Base-by-base conservation (phyloP, 1,140 invertebrate species). In the Rhizoglyphus robini region DNA sequence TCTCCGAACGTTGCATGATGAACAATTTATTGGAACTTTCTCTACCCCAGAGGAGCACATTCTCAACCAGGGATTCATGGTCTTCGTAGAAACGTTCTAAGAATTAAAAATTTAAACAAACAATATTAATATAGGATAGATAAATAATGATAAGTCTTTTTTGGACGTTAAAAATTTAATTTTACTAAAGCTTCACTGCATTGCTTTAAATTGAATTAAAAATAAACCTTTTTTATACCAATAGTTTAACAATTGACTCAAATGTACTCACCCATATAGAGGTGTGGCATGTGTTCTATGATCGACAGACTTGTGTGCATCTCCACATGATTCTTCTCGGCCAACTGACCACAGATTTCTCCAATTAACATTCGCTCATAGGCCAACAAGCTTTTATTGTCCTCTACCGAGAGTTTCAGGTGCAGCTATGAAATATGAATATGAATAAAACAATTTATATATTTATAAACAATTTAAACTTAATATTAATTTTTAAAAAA, bases 281-380 rank as follows among this genome's bases (percentile, higher is more conserved):
- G 81, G 74, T 98, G 92, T 0, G 91, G 90, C 71, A 97, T 79
- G 74, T 96, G 86, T 78, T 99, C 96, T 13, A 98, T 86, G 15
- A 99, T 83, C 31, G 89, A 85, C 86, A 92, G 95, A 74, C 90
- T 88, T 1, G 89, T 86, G 75, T 93, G 90, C 83, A 96, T 87
- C 60, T 83, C 82, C 13, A 93, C 86, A 75, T 96, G 91, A 78
- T 96, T 96, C 78, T 98, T 98, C 75, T 96, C 92, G n/a, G 92
- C 90, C 65, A 98, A 79, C 23, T 96, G 79, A 67, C 88, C 82
- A 41, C 90, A 86, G 1, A 97, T 90, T 74, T 94, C 88, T 2
- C 86, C 87, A 68, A 94, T 91, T 54, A 84, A 86, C 95, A 97
- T 98, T 72, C 90, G 89, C 76, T 98, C 95, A 77, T 98, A 95